Evolutionary conservation across 2,888 invertebrate species (phyloP), one percentile per base, ranked within the genome.

Genomic region (Galerucella pusilla): DNA sequence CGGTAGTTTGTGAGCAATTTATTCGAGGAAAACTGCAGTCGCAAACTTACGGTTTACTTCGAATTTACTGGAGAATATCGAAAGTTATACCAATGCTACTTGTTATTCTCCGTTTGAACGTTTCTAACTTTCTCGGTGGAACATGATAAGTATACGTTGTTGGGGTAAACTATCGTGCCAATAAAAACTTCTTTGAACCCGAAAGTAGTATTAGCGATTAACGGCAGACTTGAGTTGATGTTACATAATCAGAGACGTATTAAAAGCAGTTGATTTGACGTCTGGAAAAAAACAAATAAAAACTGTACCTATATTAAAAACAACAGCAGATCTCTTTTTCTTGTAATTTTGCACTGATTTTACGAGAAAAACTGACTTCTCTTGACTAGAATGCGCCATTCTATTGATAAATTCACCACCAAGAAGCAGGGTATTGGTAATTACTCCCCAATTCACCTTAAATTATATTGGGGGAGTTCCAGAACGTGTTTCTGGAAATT

Each of bases 1-100:
- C 82, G 81, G 81, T 78, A 81, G 81, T 81, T 81, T 80, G 77
- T 73, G 75, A 75, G 73, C 75, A 77, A 75, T 77, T 78, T 78
- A 79, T 80, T 49, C 49, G 66, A 60, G 66, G 60, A 67, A 72
- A 72, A 72, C 66, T 72, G 72, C 60, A 66, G 66, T 66, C 72
- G 66, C 66, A 60, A 72, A 72, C 66, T 72, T 72, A 66, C 66
- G 46, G 59, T 72, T 42, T 54, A 66, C 25, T 57, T 25, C 46
- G 25, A 71, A 59, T 65, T 71, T 71, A 65, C 42, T 14, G 16
- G 54, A 25, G 59, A 65, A 71, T 57, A 71, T 71, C n/a, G 65
- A 35, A 57, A 57, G 65, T 54, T 65, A 65, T 28, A 65, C 65
- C 25, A 57, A 63, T 42, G 64, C 64, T 64, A 45, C 65, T 57